Conservation (phyloP, 1,140 invertebrate species). For the Drosophila repleta region DNA sequence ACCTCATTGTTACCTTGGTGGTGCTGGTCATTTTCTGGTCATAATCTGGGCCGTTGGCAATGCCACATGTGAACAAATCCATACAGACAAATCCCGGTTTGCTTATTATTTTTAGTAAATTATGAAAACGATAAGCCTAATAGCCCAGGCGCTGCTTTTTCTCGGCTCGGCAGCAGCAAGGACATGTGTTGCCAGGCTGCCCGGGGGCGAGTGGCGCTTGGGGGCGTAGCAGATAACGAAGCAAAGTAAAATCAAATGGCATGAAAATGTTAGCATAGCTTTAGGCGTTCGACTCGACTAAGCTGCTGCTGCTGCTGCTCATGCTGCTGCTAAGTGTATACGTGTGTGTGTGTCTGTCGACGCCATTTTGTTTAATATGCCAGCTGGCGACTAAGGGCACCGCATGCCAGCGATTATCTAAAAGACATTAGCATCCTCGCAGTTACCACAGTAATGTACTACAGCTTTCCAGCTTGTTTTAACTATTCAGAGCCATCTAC, state of each 20-base stretch:
- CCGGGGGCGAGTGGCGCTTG: neutral
- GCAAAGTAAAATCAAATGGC: constrained; percentile 62
- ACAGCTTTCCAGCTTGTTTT: constrained; percentile 2
- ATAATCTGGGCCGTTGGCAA: constrained; percentile 41
- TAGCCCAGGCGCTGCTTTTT: constrained; percentile 33
- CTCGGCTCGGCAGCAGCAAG: constrained; percentile 3
- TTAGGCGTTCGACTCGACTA: constrained; percentile 43
- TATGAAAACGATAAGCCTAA: constrained; percentile 65
- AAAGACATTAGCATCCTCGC: constrained; percentile 56
- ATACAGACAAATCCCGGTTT: constrained; percentile 39
- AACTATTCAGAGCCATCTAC: constrained; percentile 4
- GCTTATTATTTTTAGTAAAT: constrained; percentile 68
- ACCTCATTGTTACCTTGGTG: constrained; percentile 32
- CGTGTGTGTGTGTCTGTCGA: constrained; percentile 19
- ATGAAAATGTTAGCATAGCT: constrained; percentile 59
- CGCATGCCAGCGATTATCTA: constrained; percentile 62
- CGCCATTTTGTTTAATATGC: constrained; percentile 62
- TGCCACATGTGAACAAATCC: constrained; percentile 22
- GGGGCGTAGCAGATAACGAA: constrained; percentile 36
- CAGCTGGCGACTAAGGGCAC: constrained; percentile 32
- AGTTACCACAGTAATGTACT: constrained; percentile 37
- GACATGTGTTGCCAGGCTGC: constrained; percentile 51
- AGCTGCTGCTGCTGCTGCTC: constrained; percentile 24
- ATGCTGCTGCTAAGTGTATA: neutral
- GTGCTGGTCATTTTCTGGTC: constrained; percentile 21